Base-by-base conservation (phyloP, 1,140 invertebrate species). In the Episyrphus balteatus region DNA sequence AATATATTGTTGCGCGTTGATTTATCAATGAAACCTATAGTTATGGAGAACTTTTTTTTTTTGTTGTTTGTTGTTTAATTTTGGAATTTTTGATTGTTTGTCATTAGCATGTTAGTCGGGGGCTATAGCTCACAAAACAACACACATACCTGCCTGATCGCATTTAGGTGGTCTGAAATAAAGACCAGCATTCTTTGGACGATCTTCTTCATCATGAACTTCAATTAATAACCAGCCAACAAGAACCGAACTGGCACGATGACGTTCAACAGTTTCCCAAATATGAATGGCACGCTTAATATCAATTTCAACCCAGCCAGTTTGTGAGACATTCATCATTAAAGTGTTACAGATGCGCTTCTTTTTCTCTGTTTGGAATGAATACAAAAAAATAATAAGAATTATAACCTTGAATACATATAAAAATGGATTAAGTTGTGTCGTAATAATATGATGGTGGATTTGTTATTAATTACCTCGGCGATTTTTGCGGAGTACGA, bases 141-240 rank as follows among this genome's bases (percentile, higher is more conserved):
- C 63, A 66, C 64, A 62, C 64, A 58, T 67, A 67, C 64, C 62
- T 67, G 64, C 65, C 65, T 68, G 55, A 31, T 60, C 57, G 43
- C 65, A 68, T 48, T 56, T 57, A 37, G 64, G 65, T 51, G 64
- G 64, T 44, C 52, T 56, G 26, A 68, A 68, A 48, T 55, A 67
- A 13, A 55, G 50, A 3, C 65, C 65, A 14, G 65, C 60, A 48
- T 57, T 51, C 36, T 65, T 30, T 30, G 55, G 65, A 46, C 59
- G 59, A 48, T 67, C 60, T 52, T 68, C 64, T 13, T 66, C 61
- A 30, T 68, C 65, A 19, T 67, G 62, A 21, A 67, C 60, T 48
- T 68, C 65, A 14, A 68, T 63, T 51, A 62, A 51, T 12, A 68
- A 50, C 33, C 55, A 45, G 1, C 64, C 64, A 11, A 62, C 52